Percentiles rank a stretch among this genome's conserved stretches.
Conservation (phyloP, 2,888 invertebrate species). For the Tetragnatha montana region DNA sequence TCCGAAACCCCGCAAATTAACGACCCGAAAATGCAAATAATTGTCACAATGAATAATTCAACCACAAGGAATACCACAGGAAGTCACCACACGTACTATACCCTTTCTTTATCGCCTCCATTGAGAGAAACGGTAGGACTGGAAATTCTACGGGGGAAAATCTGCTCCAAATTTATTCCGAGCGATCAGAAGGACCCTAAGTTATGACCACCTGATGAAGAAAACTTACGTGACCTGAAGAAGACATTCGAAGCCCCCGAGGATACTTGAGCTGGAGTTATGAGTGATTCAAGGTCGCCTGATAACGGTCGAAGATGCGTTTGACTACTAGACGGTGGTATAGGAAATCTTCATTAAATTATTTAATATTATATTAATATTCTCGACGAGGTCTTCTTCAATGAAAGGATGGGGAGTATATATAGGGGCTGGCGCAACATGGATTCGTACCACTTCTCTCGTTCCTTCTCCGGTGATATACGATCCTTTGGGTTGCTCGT, state of each 20-base stretch:
- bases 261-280: neutral
- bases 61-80: too few species aligned
- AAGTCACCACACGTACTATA: too few species aligned
- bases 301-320: neutral
- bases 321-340: neutral
- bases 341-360: neutral
- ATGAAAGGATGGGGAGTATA: neutral
- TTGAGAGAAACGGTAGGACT: too few species aligned
- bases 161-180: neutral
- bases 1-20: too few species aligned
- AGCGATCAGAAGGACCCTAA: conserved; percentile 16
- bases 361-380: conserved; percentile 6
- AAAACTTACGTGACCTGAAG: conserved; percentile 27
- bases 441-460: neutral
- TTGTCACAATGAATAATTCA: too few species aligned
- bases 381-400: neutral
- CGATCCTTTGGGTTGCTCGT: neutral
- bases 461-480: neutral
- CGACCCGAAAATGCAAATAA: too few species aligned
- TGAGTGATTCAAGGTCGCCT: neutral
- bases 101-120: too few species aligned
- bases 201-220: conserved; percentile 12
- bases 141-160: neutral
- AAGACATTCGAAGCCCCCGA: neutral
- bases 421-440: neutral